Percentiles rank a stretch among this genome's conserved stretches.
Conservation (phyloP, 2,113 vertebrate genomes). For the Azemiops feae region DNA sequence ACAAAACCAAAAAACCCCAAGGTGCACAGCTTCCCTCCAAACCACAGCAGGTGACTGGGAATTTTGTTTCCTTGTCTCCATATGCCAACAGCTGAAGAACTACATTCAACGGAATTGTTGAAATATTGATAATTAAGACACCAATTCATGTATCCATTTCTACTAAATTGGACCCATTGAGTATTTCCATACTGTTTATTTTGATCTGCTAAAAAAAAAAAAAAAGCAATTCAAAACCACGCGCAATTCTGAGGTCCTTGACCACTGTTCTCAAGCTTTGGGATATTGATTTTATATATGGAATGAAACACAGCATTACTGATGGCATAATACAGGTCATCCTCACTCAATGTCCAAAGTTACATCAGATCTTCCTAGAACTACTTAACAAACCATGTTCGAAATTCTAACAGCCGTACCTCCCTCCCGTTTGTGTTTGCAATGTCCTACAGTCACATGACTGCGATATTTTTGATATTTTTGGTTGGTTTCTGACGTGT, state of each 20-base stretch:
- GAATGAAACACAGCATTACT: too few species aligned
- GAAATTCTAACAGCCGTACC: neutral
- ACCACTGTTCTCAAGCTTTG: neutral
- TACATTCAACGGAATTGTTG: neutral
- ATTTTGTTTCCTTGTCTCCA: neutral
- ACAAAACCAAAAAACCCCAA: neutral
- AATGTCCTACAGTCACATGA: neutral
- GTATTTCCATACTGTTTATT: neutral
- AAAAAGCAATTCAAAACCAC: neutral
- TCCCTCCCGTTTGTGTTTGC: neutral
- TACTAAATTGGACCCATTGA: neutral
- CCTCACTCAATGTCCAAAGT: neutral
- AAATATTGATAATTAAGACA: neutral
- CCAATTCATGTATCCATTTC: neutral
- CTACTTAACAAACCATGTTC: neutral
- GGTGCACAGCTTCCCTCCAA: neutral
- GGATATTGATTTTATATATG: neutral
- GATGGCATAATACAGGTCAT: neutral
- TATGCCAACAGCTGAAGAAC: neutral
- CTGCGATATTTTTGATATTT: neutral
- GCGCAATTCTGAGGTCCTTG: neutral
- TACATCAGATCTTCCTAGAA: neutral
- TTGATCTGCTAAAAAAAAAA: neutral
- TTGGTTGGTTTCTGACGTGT: neutral
- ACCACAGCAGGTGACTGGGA: slow-evolving; percentile 28